phyloP scores from a whole-genome alignment of 2,113 vertebrate species.

The Tinamus guttatus region DNA sequence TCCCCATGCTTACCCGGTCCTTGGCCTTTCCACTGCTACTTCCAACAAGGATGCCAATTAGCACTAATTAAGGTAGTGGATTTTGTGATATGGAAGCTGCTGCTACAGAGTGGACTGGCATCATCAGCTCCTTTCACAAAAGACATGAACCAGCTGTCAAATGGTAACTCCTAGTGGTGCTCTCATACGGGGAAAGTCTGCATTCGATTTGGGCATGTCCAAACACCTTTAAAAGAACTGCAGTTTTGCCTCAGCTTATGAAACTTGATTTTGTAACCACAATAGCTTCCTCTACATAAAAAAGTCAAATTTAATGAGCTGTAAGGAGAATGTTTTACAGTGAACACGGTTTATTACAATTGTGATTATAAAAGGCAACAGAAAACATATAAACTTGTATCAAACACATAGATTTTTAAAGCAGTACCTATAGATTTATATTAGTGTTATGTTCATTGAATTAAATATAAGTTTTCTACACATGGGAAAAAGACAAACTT shows the following conservation, averaged over 20 bases:
- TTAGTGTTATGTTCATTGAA: background rate
- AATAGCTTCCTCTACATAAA: background rate
- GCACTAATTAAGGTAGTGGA: background rate
- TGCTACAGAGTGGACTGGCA: background rate
- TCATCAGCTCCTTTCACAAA: background rate
- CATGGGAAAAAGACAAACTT: background rate
- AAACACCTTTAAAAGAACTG: background rate
- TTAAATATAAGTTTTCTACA: background rate
- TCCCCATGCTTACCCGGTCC: constrained; percentile 3
- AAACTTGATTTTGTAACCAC: background rate
- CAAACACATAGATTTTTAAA: background rate
- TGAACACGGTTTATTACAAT: background rate
- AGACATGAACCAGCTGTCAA: background rate
- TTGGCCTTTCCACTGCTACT: constrained; percentile 17
- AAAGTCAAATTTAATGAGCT: background rate
- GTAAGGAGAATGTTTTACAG: background rate
- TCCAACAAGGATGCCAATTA: constrained; percentile 31
- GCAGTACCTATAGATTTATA: background rate
- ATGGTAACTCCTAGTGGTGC: background rate
- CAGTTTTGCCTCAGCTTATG: background rate
- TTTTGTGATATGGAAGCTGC: constrained; percentile 3
- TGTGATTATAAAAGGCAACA: background rate
- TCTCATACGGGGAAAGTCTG: background rate
- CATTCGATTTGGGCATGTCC: background rate
- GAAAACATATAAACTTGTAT: background rate